These are phyloP conservation scores for Margarornis squamiger DNA, from an alignment of 2,797 vertebrate species.

Conservation along the genomic window DNA sequence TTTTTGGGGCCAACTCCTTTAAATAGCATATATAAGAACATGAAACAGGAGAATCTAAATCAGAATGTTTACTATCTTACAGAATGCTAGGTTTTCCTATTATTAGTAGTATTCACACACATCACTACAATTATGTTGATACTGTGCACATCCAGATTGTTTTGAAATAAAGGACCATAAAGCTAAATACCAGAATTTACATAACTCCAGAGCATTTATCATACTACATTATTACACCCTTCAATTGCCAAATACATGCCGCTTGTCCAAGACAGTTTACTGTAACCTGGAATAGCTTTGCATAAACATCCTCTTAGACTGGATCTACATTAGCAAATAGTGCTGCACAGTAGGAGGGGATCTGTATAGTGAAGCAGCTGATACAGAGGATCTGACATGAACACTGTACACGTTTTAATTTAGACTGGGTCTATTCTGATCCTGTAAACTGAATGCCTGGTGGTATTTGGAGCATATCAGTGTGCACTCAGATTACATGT, in stretches of 20 bases:
- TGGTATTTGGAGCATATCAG: background rate
- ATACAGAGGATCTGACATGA: background rate
- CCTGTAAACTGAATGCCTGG: background rate
- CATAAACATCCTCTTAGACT: background rate
- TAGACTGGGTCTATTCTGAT: background rate
- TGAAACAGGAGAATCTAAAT: background rate
- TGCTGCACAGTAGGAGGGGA: background rate
- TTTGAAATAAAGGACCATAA: constrained; percentile 41
- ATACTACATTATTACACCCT: background rate
- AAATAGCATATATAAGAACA: background rate
- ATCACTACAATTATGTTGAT: background rate
- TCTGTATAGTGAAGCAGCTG: background rate
- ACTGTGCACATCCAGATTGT: background rate
- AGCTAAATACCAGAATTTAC: constrained; percentile 42
- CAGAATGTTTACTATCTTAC: background rate
- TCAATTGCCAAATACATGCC: background rate
- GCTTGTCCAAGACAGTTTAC: background rate
- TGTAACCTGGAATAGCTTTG: background rate
- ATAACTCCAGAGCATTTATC: background rate
- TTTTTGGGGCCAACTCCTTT: background rate
- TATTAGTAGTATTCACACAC: background rate
- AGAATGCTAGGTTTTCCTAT: background rate
- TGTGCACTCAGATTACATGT: background rate
- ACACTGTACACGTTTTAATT: background rate
- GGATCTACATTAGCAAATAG: background rate